Percentiles rank a stretch among this genome's conserved stretches.
Evolutionary conservation across 2,113 vertebrate genomes (phyloP).

Genomic region (Rhynchomys soricoides): DNA sequence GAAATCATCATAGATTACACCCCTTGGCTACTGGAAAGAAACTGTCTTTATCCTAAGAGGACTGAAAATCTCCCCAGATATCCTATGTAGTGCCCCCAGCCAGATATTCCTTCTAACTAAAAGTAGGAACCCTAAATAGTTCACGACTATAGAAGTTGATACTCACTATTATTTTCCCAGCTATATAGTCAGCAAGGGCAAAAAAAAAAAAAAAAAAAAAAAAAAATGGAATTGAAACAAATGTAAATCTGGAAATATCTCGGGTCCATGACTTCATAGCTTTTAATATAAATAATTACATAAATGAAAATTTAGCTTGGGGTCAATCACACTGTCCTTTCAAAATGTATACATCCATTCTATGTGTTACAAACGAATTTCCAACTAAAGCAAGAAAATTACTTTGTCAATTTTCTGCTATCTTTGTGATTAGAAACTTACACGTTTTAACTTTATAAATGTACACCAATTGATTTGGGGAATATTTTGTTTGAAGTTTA

Average conservation of each 20-base stretch:
- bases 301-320: not conserved
- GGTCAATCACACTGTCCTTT: not conserved
- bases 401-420: not conserved
- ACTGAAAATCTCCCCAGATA: not conserved
- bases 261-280: not conserved
- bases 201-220: too few relatives aligned
- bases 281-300: not conserved
- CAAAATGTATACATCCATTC: not conserved
- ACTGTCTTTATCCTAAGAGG: not conserved
- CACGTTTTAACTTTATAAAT: not conserved
- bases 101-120: not conserved
- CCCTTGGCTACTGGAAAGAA: not conserved
- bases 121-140: not conserved
- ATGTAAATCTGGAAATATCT: not conserved
- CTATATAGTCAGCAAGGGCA: not conserved
- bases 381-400: not conserved
- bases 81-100: not conserved
- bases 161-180: not conserved
- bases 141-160: not conserved
- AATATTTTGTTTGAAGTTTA: slow-evolving; percentile 39
- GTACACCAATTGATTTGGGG: not conserved
- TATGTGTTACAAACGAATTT: not conserved
- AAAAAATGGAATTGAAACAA: not conserved
- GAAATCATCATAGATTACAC: not conserved
- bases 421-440: not conserved